Percentiles rank a stretch among this genome's conserved stretches.
Conservation (phyloP, 2,888 invertebrate genomes). For the Drosophila mimetica region DNA sequence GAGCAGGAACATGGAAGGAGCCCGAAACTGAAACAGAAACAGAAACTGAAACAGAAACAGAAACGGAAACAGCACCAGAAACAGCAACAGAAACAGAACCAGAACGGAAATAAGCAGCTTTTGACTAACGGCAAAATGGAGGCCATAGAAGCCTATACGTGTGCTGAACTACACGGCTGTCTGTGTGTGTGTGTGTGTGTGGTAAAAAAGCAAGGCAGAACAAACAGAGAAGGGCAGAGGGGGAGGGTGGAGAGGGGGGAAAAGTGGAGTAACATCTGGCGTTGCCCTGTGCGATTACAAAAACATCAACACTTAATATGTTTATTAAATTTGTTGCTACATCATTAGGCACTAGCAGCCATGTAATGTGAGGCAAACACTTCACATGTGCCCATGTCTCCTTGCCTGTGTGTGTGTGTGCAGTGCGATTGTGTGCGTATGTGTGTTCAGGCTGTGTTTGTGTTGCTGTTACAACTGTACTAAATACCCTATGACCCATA, state of each 20-base stretch:
- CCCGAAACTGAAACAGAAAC: background rate
- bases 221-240: background rate
- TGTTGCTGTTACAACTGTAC: slow-evolving; percentile 17
- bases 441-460: slow-evolving; percentile 8
- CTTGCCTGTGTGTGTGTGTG: slow-evolving; percentile 2
- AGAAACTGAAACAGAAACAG: background rate
- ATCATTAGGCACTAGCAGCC: slow-evolving; percentile 79
- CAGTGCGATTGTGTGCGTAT: slow-evolving; percentile 2
- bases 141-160: slow-evolving; percentile 10
- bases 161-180: background rate
- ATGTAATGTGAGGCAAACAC: slow-evolving; percentile 74
- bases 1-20: background rate
- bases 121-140: slow-evolving; percentile 41
- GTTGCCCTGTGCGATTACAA: slow-evolving; percentile 69
- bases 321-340: slow-evolving; percentile 81
- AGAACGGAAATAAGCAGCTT: slow-evolving; percentile 51
- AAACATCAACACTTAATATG: slow-evolving; percentile 80
- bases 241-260: background rate
- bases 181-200: background rate
- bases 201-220: slow-evolving; percentile 1
- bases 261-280: slow-evolving; percentile 35
- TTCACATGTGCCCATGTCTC: slow-evolving; percentile 44
- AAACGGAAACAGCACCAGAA: slow-evolving; percentile 5
- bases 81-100: slow-evolving; percentile 21
- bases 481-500: slow-evolving; percentile 66